These are phyloP conservation scores for Diachasma alloeum DNA, from an alignment of 1,140 invertebrate species.

Conservation along the genomic window DNA sequence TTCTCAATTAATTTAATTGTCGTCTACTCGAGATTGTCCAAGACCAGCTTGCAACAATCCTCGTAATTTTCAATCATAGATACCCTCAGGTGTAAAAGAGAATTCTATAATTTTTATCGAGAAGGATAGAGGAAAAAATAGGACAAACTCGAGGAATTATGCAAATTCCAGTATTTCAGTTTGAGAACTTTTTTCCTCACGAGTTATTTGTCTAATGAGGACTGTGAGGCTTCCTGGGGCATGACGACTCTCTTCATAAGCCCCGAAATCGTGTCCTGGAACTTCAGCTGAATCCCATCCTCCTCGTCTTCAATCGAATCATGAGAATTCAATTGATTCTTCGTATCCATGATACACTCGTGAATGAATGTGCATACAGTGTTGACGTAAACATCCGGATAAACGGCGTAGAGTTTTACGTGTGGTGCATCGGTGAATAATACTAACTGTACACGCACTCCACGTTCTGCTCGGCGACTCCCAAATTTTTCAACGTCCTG, in stretches of 20 bases:
- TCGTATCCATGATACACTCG: conserved; percentile 61
- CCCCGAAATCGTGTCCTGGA: conserved; percentile 27
- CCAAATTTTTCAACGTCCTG: conserved; percentile 73
- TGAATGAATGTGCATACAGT: conserved; percentile 70
- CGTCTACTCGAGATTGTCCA: neutral
- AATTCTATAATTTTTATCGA: too few relatives aligned
- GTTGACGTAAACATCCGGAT: conserved; percentile 71
- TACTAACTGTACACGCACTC: conserved; percentile 69
- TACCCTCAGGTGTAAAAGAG: neutral
- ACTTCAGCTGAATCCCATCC: neutral
- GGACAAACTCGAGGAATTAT: neutral
- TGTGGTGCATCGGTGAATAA: conserved; percentile 76
- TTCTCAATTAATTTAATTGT: neutral
- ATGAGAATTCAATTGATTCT: conserved; percentile 10
- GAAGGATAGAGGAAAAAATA: too few relatives aligned
- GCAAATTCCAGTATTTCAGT: neutral
- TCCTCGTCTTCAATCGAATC: neutral
- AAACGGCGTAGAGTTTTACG: conserved; percentile 72
- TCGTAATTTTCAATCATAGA: neutral
- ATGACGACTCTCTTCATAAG: conserved; percentile 41
- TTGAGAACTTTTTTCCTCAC: neutral
- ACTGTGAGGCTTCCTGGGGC: neutral
- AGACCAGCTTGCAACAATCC: neutral
- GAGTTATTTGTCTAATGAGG: neutral
- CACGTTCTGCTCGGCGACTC: conserved; percentile 66